Base-by-base conservation (phyloP, 1,140 invertebrate genomes). In the Diorhabda sublineata region DNA sequence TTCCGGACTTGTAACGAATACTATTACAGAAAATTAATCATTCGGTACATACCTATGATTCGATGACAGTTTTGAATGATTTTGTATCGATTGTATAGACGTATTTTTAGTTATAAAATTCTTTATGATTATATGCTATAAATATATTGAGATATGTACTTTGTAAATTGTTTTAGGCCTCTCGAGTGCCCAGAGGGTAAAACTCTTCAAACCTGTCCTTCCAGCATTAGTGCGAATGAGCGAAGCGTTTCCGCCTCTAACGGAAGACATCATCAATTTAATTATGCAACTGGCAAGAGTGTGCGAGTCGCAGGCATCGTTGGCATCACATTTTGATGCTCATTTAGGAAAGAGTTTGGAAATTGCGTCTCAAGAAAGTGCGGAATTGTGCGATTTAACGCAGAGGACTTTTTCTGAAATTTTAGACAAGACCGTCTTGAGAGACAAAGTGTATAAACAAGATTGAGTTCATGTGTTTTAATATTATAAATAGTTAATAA, bases 201-300 rank as follows among this genome's bases (percentile, higher is more conserved):
- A 91, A 77, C 87, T 97, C 66, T 95, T 97, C 76, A 87, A 91
- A 73, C 89, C 92, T 9, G 88, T 94, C 4, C 80, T 98, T 56
- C 92, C 94, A 47, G 91, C 93, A 0, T 82, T 98, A 42, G 91
- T 94, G 2, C 83, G 92, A 56, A 93, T 98, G 71, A 95, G 93
- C 76, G 87, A 90, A 70, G 95, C 95, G 0, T 98, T 98, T 82
- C 97, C 97, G 42, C 93, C 95, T 2, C 84, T 98, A 3, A 88
- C 92, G 45, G 95, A 98, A 70, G 96, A 98, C 75, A 91, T 93
- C 5, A 89, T 93, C 0, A 89, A 89, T 26, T 84, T 98, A 7
- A 79, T 98, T 47, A 86, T 95, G 75, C 94, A 96, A 81, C 82
- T 97, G 42, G 95, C 92, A 5, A 85, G 92, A 72, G 91, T 97